Evolutionary conservation across 2,113 vertebrate species (phyloP).

Genomic region (Cercocebus atys): DNA sequence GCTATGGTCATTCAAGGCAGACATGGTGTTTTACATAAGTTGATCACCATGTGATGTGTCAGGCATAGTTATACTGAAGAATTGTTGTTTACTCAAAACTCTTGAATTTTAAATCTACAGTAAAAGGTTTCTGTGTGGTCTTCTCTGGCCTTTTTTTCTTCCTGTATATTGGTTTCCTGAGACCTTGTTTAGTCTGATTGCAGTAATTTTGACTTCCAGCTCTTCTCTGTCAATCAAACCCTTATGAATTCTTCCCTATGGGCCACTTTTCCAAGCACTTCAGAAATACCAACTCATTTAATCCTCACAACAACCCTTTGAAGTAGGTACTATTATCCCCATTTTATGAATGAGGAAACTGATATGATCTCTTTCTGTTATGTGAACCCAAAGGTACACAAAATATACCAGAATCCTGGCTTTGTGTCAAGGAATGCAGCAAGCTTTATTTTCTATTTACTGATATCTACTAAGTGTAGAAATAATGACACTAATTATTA

Average conservation of each 20-base stretch:
- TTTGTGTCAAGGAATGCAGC: not conserved
- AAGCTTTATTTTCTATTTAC: not conserved
- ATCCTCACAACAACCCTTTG: not conserved
- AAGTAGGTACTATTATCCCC: not conserved
- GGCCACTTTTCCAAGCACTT: not conserved
- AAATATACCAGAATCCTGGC: not conserved
- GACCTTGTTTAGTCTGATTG: not conserved
- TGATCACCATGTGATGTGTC: not conserved
- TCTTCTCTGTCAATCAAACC: not conserved
- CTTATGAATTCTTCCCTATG: not conserved
- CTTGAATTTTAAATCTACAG: not conserved
- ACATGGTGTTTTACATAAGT: not conserved
- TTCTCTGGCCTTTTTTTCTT: slow-evolving; percentile 33
- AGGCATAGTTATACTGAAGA: not conserved
- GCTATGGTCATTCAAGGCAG: not conserved
- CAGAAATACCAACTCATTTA: not conserved
- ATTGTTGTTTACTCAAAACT: slow-evolving; percentile 6
- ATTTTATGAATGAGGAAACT: not conserved
- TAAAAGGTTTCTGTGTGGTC: not conserved
- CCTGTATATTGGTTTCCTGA: not conserved
- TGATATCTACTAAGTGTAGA: not conserved
- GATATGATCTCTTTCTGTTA: not conserved
- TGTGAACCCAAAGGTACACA: not conserved
- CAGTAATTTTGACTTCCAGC: not conserved
- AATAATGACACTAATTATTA: not conserved